These are phyloP conservation scores for Armadillidium nasatum DNA, from an alignment of 1,140 invertebrate genomes.

Conservation along the genomic window DNA sequence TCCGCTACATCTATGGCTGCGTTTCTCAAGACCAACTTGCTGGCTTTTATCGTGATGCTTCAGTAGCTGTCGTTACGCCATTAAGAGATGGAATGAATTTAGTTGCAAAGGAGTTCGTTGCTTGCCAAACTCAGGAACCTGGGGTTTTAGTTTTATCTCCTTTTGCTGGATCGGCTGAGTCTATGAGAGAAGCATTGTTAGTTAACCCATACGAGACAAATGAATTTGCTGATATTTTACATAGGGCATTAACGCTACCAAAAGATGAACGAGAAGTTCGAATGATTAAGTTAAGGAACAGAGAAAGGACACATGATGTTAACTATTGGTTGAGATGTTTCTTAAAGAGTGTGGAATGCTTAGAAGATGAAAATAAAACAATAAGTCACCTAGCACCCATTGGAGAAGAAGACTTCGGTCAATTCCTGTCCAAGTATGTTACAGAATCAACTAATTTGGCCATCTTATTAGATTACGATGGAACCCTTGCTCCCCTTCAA, in stretches of 20 bases:
- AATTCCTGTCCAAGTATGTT: constrained; percentile 63
- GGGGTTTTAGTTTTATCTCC: constrained; percentile 84
- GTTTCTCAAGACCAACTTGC: constrained; percentile 75
- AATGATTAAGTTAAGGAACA: constrained; percentile 74
- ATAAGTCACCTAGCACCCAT: constrained; percentile 64
- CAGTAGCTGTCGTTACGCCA: constrained; percentile 79
- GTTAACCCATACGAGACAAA: constrained; percentile 87
- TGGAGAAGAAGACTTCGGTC: constrained; percentile 48
- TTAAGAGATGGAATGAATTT: constrained; percentile 88
- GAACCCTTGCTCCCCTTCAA: constrained; percentile 79
- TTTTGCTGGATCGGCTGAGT: constrained; percentile 58
- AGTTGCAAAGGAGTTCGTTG: constrained; percentile 88
- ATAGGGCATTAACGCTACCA: constrained; percentile 80
- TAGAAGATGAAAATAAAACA: constrained; percentile 47
- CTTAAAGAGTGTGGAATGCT: constrained; percentile 52
- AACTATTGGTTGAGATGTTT: constrained; percentile 85
- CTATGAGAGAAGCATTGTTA: constrained; percentile 56
- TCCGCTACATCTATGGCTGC: constrained; percentile 83
- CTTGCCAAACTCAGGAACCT: constrained; percentile 75
- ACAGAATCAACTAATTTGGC: constrained; percentile 78
- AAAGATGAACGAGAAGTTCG: constrained; percentile 77
- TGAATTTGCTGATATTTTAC: constrained; percentile 77
- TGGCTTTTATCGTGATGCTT: constrained; percentile 69
- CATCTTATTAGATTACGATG: constrained; percentile 80
- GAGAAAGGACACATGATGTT: constrained; percentile 70